Evolutionary conservation across 2,888 invertebrate genomes (phyloP), one percentile per base, ranked within the genome.

Genomic region (Stramonita haemastoma): DNA sequence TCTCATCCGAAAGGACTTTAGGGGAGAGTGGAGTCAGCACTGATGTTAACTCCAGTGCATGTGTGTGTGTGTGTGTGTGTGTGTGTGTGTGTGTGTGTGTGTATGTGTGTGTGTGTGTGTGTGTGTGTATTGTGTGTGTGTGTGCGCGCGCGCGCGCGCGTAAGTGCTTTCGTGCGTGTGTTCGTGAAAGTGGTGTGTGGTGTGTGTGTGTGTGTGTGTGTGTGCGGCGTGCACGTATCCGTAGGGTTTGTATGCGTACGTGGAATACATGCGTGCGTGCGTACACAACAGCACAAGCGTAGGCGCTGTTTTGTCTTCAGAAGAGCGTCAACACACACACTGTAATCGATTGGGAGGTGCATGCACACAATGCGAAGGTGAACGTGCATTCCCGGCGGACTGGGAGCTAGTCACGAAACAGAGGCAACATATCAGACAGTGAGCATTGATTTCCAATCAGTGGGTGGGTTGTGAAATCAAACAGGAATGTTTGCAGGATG

Each of bases 1-100:
- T n/a, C n/a, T n/a, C n/a, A n/a, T n/a, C n/a, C n/a, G n/a, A n/a
- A n/a, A n/a, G n/a, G n/a, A n/a, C n/a, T n/a, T n/a, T n/a, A n/a
- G n/a, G n/a, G n/a, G n/a, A n/a, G n/a, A n/a, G n/a, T n/a, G n/a
- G n/a, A n/a, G n/a, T n/a, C n/a, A n/a, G n/a, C n/a, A n/a, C n/a
- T n/a, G n/a, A 34, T 26, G 87, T 57, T n/a, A n/a, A n/a, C n/a
- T n/a, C n/a, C n/a, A n/a, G n/a, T n/a, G 66, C 66, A 6, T 26
- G 87, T 34, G 87, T 70, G 87, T 70, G 87, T 70, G 36, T 36
- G 87, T 70, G 73, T 70, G 87, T 70, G 87, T 34, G 87, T 70
- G 87, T 11, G 29, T 77, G 29, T 77, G 77, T 77, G 26, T 22
- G n/a, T 77, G n/a, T 77, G 29, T 26, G n/a, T 29, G 77, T 13